Evolutionary conservation across 2,113 vertebrate genomes (phyloP), one percentile per base, ranked within the genome.

Genomic region (Grammomys dolichurus): DNA sequence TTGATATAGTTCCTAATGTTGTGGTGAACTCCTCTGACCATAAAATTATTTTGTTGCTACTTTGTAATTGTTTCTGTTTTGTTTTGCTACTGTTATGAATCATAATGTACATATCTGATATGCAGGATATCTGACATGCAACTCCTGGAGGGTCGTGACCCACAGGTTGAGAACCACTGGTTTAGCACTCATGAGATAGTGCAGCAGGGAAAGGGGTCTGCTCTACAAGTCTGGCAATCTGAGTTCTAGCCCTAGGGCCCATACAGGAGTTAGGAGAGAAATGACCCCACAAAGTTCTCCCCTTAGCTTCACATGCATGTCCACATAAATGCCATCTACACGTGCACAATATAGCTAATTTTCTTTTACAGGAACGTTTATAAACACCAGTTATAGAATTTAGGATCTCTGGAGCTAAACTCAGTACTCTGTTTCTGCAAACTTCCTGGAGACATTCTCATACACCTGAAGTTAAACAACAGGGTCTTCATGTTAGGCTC

Each of bases 381-480:
- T 90, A 65, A 95, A 54, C 31, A n/a, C 80, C 56, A 88, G 80
- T 69, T 89, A 94, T 7, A 86, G 48, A 94, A 80, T 84, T 93
- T 93, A 67, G 60, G 88, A 56, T 72, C 86, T 92, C 65, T 91
- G 70, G 12, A 5, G 31, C 46, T 63, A 16, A 46, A 24, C 16
- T 75, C 88, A 90, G 58, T 46, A 90, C 33, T 78, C 73, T 86
- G 17, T 92, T 93, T 94, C n/a, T 43, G 14, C 6, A 91, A 72
- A 46, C 33, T 94, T 91, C 33, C 31, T 17, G 13, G 26, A 81
- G 28, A n/a, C n/a, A 86, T 67, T 89, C 40, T 82, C n/a, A 95
- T 43, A 73, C 6, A 48, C 56, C 26, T 54, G 58, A 81, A 96
- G 58, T 78, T 93, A 89, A 94, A 78, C 75, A 48, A 73, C 33